A percentile compares a stretch with the other conserved stretches of the same genome.
Evolutionary conservation across 2,888 invertebrate species (phyloP).

Genomic region (Glaucopsyche alexis): DNA sequence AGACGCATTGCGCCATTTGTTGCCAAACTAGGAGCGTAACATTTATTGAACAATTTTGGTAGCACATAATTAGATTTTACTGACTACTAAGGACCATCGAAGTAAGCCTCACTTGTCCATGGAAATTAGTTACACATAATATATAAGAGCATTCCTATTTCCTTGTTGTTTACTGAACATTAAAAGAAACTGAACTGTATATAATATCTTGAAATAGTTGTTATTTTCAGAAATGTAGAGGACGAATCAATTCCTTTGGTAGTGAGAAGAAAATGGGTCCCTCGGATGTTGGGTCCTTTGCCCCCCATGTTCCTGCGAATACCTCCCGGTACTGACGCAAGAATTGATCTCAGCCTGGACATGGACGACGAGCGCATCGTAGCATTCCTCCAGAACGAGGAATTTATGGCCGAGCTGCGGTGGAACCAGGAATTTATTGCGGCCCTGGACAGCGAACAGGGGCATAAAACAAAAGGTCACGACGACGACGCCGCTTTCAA

Average conservation of each 20-base stretch:
- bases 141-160: no score
- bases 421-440: slow-evolving; percentile 94
- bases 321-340: slow-evolving; percentile 70
- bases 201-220: slow-evolving; percentile 34
- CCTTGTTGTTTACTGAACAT: not conserved
- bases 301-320: slow-evolving; percentile 89
- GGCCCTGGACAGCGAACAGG: slow-evolving; percentile 88
- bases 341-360: slow-evolving; percentile 76
- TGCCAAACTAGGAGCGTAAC: no score
- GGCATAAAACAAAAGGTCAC: slow-evolving; percentile 70
- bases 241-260: slow-evolving; percentile 70
- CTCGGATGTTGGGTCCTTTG: slow-evolving; percentile 87
- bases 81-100: no score
- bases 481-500: slow-evolving; percentile 87
- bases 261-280: slow-evolving; percentile 85
- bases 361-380: slow-evolving; percentile 93
- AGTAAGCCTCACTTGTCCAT: no score
- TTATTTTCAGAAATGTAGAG: slow-evolving; percentile 57
- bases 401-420: slow-evolving; percentile 91
- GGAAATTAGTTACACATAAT: no score
- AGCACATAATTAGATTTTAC: no score
- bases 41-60: no score
- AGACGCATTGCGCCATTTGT: no score
- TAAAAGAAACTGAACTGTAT: not conserved
- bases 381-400: slow-evolving; percentile 92